phyloP scores from a whole-genome alignment of 1,140 invertebrate genomes.

The Euborellia annulipes region DNA sequence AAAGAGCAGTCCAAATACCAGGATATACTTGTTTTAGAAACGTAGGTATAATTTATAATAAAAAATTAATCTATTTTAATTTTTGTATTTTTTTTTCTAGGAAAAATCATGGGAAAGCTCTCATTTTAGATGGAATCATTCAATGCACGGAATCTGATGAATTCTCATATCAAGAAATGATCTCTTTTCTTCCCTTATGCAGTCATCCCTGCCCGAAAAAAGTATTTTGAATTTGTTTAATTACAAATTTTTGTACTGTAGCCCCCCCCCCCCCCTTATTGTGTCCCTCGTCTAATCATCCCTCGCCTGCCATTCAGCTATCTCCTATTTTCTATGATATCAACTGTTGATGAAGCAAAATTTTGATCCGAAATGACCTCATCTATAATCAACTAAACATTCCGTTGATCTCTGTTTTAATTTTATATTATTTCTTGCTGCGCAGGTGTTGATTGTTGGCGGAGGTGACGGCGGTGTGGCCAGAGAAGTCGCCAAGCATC shows the following conservation, averaged over 20 bases:
- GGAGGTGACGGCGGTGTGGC: constrained; percentile 95
- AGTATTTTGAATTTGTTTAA: constrained; percentile 30
- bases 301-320: too few species aligned
- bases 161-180: constrained; percentile 98
- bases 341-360: too few species aligned
- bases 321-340: too few species aligned
- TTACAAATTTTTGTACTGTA: too few species aligned
- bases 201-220: constrained; percentile 80
- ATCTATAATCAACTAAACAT: too few species aligned
- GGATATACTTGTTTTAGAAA: constrained; percentile 77
- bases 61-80: not conserved
- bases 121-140: constrained; percentile 91
- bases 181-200: constrained; percentile 83
- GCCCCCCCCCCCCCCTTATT: too few species aligned
- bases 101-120: constrained; percentile 68
- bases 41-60: constrained; percentile 38
- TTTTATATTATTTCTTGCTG: not conserved
- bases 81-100: constrained; percentile 31
- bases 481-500: constrained; percentile 88
- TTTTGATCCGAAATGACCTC: too few species aligned
- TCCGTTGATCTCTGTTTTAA: not conserved
- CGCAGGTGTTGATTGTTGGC: constrained; percentile 90
- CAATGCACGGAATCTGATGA: constrained; percentile 95
- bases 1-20: constrained; percentile 75
- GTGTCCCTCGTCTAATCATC: too few species aligned